Base-by-base conservation (phyloP, 2,797 vertebrate genomes). In the Chromobotia macracanthus region DNA sequence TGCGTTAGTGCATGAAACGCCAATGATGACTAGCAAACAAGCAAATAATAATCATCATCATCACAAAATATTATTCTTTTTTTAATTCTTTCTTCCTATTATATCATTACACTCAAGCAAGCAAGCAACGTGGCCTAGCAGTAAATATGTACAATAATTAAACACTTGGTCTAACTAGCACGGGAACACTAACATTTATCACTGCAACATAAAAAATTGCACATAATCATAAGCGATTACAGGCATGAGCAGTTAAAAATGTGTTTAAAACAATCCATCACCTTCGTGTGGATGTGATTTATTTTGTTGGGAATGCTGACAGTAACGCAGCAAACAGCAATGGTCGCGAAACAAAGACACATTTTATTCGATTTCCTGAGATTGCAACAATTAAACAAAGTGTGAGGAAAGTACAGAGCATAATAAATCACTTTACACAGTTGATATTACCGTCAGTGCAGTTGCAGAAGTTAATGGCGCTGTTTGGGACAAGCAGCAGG, bases 371-470 rank as follows among this genome's bases (percentile, higher is more conserved):
- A 28, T 44, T 44, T 44, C 0, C 31, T 16, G 0, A 19, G 10
- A 8, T 11, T 10, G 2, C 3, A 1, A 3, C n/a, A 21, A 3
- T 4, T n/a, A 5, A 65, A n/a, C 5, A 12, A 25, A 11, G 2
- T n/a, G 5, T 12, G 31, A 11, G n/a, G 16, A 38, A 38, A 38
- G 31, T 38, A n/a, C 31, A 23, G 7, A 7, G 19, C 28, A 5
- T 21, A 9, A 19, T 7, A 8, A 65, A 71, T 0, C 56, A 51
- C 13, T 3, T 25, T n/a, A 53, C 3, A 11, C 10, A 5, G 60
- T 19, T 16, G 21, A 19, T 44, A 35, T 79, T 72, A 79, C 77
- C 77, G 51, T 79, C 31, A 72, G 60, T 44, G 48, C 77, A 65
- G 77, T 65, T 31, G 58, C 31, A 72, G 77, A 72, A 58, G 61